Conservation (phyloP, 2,888 invertebrate species). For the Oxyteleia sp. region DNA sequence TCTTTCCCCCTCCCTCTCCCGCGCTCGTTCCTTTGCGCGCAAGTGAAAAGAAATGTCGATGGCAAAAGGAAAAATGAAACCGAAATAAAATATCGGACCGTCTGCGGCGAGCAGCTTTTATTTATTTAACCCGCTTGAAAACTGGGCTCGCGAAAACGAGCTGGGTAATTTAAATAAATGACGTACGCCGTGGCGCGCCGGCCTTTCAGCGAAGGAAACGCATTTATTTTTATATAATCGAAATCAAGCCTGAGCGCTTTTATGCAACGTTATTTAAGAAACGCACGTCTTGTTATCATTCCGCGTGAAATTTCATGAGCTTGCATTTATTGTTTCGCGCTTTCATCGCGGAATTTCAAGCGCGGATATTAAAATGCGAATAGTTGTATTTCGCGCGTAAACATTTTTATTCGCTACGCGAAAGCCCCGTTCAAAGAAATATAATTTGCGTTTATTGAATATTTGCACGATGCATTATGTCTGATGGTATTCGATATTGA, state of each 20-base stretch:
- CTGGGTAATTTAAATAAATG: slow-evolving; percentile 65
- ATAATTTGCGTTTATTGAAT: slow-evolving; percentile 14
- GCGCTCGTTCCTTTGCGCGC: slow-evolving; percentile 38
- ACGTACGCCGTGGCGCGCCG: slow-evolving; percentile 8
- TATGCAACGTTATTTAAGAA: slow-evolving; percentile 13
- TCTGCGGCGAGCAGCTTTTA: slow-evolving; percentile 58
- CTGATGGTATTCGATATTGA: not conserved
- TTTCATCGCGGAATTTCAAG: not conserved
- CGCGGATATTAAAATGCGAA: slow-evolving; percentile 8
- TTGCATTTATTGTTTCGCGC: slow-evolving; percentile 33
- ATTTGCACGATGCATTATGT: not conserved
- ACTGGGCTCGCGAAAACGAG: slow-evolving; percentile 37
- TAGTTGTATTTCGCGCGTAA: slow-evolving; percentile 4
- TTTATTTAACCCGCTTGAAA: slow-evolving; percentile 63
- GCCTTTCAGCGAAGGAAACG: slow-evolving; percentile 13
- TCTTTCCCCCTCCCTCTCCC: no score
- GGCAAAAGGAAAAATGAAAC: slow-evolving; percentile 56
- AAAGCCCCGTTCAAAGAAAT: not conserved
- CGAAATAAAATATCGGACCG: slow-evolving; percentile 65
- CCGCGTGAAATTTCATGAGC: slow-evolving; percentile 12
- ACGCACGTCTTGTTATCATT: slow-evolving; percentile 30
- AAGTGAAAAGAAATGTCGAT: slow-evolving; percentile 62
- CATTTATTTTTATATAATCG: slow-evolving; percentile 38
- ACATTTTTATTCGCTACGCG: not conserved
- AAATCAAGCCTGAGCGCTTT: slow-evolving; percentile 18